Percentiles rank a stretch among this genome's conserved stretches.
These are phyloP conservation scores for Aeoliscus strigatus DNA, from an alignment of 2,797 vertebrate genomes.

Conservation along the genomic window DNA sequence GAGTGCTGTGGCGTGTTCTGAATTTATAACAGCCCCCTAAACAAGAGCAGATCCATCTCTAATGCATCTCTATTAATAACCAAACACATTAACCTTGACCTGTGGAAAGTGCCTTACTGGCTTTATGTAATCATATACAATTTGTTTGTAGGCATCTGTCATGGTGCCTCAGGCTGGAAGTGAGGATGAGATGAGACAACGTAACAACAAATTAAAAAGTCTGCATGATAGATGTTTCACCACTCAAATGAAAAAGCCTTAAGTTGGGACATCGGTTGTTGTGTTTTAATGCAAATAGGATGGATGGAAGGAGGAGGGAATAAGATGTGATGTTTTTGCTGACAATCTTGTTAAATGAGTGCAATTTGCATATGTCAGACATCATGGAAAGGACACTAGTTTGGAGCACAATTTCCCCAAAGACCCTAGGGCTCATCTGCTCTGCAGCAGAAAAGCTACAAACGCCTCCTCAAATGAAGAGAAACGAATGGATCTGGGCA, in stretches of 20 bases:
- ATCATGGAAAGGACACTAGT: slow-evolving; percentile 46
- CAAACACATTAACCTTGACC: slow-evolving; percentile 62
- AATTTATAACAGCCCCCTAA: slow-evolving; percentile 36
- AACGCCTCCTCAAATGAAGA: slow-evolving; percentile 56
- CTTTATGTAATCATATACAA: slow-evolving; percentile 54
- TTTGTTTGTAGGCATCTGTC: slow-evolving; percentile 58
- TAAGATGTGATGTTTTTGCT: slow-evolving; percentile 43
- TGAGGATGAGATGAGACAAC: slow-evolving; percentile 55
- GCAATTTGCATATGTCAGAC: slow-evolving; percentile 47
- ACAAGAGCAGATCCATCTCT: slow-evolving; percentile 36
- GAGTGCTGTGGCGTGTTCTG: no score
- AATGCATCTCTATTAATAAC: slow-evolving; percentile 59
- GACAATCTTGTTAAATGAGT: slow-evolving; percentile 35
- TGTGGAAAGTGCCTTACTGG: slow-evolving; percentile 35
- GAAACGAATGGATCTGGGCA: slow-evolving; percentile 67
- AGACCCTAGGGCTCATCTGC: slow-evolving; percentile 47
- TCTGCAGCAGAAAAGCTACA: slow-evolving; percentile 27
- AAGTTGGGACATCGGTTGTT: slow-evolving; percentile 20
- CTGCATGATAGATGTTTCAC: slow-evolving; percentile 47
- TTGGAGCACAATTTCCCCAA: slow-evolving; percentile 60
- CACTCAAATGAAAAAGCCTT: slow-evolving; percentile 36
- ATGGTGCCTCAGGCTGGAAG: slow-evolving; percentile 39
- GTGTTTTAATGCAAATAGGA: slow-evolving; percentile 37
- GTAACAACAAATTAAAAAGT: slow-evolving; percentile 59
- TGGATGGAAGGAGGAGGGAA: neutral